Base-by-base conservation (phyloP, 2,113 vertebrate genomes). In the Cottus gobio region DNA sequence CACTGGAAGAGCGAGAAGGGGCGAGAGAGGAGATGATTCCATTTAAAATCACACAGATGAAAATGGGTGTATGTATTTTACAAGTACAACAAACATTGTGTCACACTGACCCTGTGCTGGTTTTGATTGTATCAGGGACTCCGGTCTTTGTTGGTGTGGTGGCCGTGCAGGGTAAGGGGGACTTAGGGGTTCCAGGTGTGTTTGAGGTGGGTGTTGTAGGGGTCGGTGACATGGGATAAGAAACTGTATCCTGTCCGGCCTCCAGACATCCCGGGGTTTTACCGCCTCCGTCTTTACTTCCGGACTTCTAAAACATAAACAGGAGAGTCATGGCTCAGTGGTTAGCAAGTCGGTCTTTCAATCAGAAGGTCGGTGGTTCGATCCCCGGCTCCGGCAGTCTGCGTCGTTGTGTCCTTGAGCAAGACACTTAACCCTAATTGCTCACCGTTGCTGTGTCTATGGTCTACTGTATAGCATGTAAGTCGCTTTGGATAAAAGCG, bases 161-260 rank as follows among this genome's bases (percentile, higher is more conserved):
- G 93, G 75, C 46, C 90, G 90, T 0, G 89, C 95, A 10, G 93
- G 95, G 94, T 0, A 97, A 93, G 3, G 97, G 97, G 2, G 98
- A 99, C 69, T 97, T 96, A 0, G 97, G 97, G 0, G 96, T 97
- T 89, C 85, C 82, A 48, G 95, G 93, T 0, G 92, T 94, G 93
- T 93, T 58, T 87, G 80, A 46, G 89, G 92, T 1, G 83, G 96
- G 10, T 90, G 95, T 97, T 16, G 95, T 91, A 0, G 96, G 95
- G 1, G 95, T 95, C 31, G 96, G 96, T 0, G 97, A 97, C 73
- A 95, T 90, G 91, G 95, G 94, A 93, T 80, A 84, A 57, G 90
- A 75, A 44, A 82, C 75, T 0, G 90, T 62, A 31, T 96, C 95
- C 87, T 95, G 94, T 72, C 96, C 90, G 12, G 91, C 90, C 37